Evolutionary conservation across 2,888 invertebrate genomes (phyloP).

Genomic region (Chymomyza fuscimana): DNA sequence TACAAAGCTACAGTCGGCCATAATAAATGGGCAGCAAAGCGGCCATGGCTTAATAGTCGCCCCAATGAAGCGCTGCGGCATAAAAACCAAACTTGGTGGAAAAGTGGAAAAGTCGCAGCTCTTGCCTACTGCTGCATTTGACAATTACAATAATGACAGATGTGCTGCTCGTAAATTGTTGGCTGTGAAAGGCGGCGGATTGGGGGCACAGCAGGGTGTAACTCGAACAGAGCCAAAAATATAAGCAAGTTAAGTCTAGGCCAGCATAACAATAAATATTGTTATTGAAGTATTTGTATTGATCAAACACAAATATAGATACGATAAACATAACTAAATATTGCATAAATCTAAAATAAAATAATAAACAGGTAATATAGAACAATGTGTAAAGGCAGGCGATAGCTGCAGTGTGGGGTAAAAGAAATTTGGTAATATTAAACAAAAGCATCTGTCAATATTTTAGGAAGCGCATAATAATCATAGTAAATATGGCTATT

Average conservation of each 20-base stretch:
- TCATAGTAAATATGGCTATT: too few relatives aligned
- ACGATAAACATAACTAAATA: neutral
- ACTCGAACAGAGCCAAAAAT: neutral
- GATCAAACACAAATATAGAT: conserved; percentile 23
- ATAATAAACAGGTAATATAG: neutral
- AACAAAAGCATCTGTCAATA: too few relatives aligned
- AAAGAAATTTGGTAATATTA: too few relatives aligned
- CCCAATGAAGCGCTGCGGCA: neutral
- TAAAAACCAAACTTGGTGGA: neutral
- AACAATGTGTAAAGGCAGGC: too few relatives aligned
- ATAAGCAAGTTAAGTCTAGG: neutral
- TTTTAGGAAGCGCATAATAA: too few relatives aligned
- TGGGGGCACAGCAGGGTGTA: neutral
- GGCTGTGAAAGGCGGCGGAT: neutral
- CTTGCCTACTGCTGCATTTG: conserved; percentile 8
- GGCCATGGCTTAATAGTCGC: conserved; percentile 33
- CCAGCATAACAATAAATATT: neutral
- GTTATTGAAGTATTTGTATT: conserved; percentile 25
- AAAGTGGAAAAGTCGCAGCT: neutral
- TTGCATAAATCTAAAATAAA: neutral
- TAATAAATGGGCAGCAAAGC: conserved; percentile 63
- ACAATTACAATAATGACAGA: conserved; percentile 70
- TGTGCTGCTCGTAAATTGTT: conserved; percentile 38
- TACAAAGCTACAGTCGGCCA: conserved; percentile 28
- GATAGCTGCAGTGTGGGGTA: neutral